These are phyloP conservation scores for Pegoplata infirma DNA, from an alignment of 2,888 invertebrate genomes.

Conservation along the genomic window DNA sequence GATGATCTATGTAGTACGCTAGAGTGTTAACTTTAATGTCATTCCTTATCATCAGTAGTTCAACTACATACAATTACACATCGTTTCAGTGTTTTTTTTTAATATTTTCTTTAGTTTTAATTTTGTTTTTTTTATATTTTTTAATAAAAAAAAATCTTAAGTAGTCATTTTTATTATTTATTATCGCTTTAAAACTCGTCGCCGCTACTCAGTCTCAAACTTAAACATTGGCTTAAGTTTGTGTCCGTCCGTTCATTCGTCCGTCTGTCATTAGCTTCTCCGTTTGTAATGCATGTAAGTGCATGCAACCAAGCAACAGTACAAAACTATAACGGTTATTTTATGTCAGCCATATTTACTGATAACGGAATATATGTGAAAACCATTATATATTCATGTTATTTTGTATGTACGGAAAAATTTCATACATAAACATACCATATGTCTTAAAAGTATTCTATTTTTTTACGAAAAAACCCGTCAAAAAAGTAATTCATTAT, in stretches of 20 bases:
- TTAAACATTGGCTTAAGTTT: conserved; percentile 26
- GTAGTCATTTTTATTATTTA: conserved; percentile 63
- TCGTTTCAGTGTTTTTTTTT: conserved; percentile 37
- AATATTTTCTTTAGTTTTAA: conserved; percentile 31
- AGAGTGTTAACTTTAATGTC: conserved; percentile 59
- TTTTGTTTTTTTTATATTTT: conserved; percentile 34
- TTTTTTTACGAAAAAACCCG: no score
- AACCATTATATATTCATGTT: conserved; percentile 25
- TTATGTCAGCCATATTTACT: conserved; percentile 47
- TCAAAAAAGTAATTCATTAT: no score
- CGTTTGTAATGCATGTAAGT: conserved; percentile 16
- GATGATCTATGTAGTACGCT: conserved; percentile 22
- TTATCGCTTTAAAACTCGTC: conserved; percentile 57
- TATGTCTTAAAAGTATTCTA: no score
- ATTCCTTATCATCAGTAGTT: conserved; percentile 58
- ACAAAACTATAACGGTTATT: conserved; percentile 43
- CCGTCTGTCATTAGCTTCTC: not conserved
- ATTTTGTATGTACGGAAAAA: not conserved
- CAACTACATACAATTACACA: conserved; percentile 55
- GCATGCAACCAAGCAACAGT: conserved; percentile 25
- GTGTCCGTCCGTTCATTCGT: conserved; percentile 4
- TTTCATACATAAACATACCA: no score
- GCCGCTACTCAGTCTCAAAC: conserved; percentile 51
- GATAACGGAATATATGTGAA: conserved; percentile 33
- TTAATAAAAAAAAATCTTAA: conserved; percentile 58